Evolutionary conservation across 2,797 vertebrate genomes (phyloP).

Genomic region (Tolypeutes matacus): DNA sequence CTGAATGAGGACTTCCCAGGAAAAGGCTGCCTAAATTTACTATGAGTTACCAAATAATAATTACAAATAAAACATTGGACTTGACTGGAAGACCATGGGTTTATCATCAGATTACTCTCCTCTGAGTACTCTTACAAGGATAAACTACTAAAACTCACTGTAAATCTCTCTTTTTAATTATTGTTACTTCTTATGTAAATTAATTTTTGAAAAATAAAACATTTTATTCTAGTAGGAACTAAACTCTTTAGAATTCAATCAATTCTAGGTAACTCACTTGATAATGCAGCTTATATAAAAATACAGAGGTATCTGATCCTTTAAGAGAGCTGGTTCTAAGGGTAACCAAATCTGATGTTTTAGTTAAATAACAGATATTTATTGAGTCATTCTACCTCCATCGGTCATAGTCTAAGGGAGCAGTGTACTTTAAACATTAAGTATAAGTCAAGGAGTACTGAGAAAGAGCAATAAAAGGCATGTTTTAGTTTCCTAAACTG

Average conservation of each 20-base stretch:
- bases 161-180: background rate
- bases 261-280: background rate
- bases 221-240: background rate
- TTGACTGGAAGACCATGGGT: background rate
- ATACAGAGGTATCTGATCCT: background rate
- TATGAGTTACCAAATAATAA: background rate
- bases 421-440: background rate
- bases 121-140: background rate
- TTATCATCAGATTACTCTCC: background rate
- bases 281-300: background rate
- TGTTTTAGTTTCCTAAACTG: too few relatives aligned
- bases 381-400: background rate
- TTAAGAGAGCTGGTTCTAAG: background rate
- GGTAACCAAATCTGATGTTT: background rate
- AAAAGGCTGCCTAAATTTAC: background rate
- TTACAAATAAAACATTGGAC: background rate
- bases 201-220: background rate
- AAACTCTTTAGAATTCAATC: slow-evolving; percentile 19
- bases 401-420: background rate
- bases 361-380: background rate
- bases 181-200: background rate
- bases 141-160: background rate
- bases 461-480: background rate
- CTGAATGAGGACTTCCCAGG: background rate
- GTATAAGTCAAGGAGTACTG: too few relatives aligned